These are phyloP conservation scores for Zeugodacus cucurbitae DNA, from an alignment of 1,140 invertebrate species.

Conservation along the genomic window DNA sequence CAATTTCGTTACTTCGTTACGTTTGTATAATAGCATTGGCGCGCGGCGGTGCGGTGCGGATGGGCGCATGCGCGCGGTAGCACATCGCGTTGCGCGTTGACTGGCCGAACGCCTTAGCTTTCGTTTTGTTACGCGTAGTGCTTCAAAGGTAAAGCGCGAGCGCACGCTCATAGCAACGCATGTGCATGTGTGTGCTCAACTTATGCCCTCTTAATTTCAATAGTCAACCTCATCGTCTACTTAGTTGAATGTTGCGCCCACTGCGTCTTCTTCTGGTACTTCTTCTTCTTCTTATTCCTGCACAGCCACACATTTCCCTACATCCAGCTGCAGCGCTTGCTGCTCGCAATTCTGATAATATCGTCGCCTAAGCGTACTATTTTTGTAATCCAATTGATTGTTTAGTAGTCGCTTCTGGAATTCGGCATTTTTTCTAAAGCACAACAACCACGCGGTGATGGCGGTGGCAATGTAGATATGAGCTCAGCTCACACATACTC, in stretches of 20 bases:
- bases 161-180: background rate
- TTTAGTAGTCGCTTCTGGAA: slow-evolving; percentile 64
- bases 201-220: slow-evolving; percentile 47
- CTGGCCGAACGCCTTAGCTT: background rate
- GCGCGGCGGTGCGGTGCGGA: background rate
- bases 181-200: background rate
- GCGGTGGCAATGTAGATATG: background rate
- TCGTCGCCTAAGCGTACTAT: slow-evolving; percentile 33
- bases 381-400: slow-evolving; percentile 64
- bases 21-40: background rate
- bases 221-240: slow-evolving; percentile 49
- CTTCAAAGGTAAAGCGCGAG: slow-evolving; percentile 27
- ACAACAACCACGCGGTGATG: background rate
- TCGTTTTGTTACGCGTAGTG: background rate
- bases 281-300: no score
- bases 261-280: no score
- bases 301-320: background rate
- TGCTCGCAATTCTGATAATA: background rate
- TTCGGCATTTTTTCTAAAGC: slow-evolving; percentile 57
- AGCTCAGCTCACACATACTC: background rate
- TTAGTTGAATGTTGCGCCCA: background rate
- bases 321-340: slow-evolving; percentile 27
- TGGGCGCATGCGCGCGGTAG: background rate
- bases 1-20: background rate
- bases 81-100: background rate